Base-by-base conservation (phyloP, 2,797 vertebrate genomes). In the Champsocephalus gunnari region DNA sequence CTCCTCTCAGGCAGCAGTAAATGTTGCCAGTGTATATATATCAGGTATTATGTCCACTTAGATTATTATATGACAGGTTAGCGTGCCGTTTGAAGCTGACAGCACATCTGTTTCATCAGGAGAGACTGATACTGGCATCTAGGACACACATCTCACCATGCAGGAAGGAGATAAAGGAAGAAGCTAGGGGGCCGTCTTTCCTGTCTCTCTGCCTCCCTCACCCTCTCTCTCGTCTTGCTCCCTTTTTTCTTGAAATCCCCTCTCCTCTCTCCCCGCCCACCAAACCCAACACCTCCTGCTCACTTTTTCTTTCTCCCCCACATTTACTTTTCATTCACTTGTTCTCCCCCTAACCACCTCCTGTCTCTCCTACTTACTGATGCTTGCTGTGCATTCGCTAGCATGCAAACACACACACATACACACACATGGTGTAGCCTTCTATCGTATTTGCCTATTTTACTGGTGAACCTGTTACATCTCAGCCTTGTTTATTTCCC, bases 71-170 rank as follows among this genome's bases (percentile, higher is more conserved):
- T 94, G 94, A 94, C 94, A 95, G 94, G 95, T 96, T 93, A 92
- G 94, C 95, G 90, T 93, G 88, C 92, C 93, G 94, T 95, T 96
- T 93, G 94, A 88, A 95, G 94, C 94, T 96, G 96, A 97, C 96
- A 96, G 95, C 93, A 76, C 94, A 96, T 97, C 95, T 97, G 93
- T 95, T 95, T 94, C 91, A 92, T 95, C 93, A 94, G 92, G 92
- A 92, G 94, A 94, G 96, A 97, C 95, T 96, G 95, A 94, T 94
- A 91, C 83, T 96, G 96, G 93, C 94, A 95, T 96, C 96, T 95
- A 96, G 96, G 96, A 97, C 95, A 95, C 95, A 96, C 91, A 91
- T 95, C 94, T 96, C 93, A 86, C 92, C 91, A 93, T 91, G 91
- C 95, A 94, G 96, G 93, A 91, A 93, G 92, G 92, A 93, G 93